phyloP scores from a whole-genome alignment of 2,888 invertebrate genomes.

The Andrena minutula region DNA sequence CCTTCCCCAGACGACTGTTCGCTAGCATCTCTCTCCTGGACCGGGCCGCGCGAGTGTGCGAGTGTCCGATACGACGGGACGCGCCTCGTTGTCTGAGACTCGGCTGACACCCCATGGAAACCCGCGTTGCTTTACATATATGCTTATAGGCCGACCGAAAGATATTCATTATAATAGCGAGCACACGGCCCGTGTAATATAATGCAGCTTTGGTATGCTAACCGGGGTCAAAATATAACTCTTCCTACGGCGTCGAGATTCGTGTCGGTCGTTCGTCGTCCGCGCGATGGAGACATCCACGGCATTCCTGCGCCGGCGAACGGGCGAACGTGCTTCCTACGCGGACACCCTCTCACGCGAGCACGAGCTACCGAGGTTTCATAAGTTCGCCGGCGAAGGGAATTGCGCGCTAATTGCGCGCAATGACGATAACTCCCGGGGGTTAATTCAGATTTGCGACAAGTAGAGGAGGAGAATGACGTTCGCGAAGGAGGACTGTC shows the following conservation, averaged over 20 bases:
- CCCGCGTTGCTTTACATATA: conserved; percentile 74
- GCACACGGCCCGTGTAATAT: conserved; percentile 74
- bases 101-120: conserved; percentile 66
- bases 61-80: conserved; percentile 19
- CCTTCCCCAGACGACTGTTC: neutral
- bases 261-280: conserved; percentile 62
- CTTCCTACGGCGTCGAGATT: conserved; percentile 64
- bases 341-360: conserved; percentile 13
- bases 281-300: conserved; percentile 65
- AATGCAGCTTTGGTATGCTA: conserved; percentile 83
- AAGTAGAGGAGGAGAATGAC: neutral
- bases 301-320: conserved; percentile 35
- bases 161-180: conserved; percentile 80
- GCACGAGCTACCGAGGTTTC: neutral
- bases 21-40: conserved; percentile 11
- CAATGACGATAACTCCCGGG: neutral
- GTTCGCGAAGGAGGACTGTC: conserved; percentile 1
- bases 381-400: neutral
- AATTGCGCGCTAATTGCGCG: neutral
- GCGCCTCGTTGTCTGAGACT: conserved; percentile 44
- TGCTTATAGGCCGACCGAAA: conserved; percentile 70
- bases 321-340: conserved; percentile 40
- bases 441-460: neutral
- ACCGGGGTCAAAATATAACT: conserved; percentile 83
- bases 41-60: neutral